Conservation (phyloP, 2,797 vertebrate species). For the Momotus momota region DNA sequence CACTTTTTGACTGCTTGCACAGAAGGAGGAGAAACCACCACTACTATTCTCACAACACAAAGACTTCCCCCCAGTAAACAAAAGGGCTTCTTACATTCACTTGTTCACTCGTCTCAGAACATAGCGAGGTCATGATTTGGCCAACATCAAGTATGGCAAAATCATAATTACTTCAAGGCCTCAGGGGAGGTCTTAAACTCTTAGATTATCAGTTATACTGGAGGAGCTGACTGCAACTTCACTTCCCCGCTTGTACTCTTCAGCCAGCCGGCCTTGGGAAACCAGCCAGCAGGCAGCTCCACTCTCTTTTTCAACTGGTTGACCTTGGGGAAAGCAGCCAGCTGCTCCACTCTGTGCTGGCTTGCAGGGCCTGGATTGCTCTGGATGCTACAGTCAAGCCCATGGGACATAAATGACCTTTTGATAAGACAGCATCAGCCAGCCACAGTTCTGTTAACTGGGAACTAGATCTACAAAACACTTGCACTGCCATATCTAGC, state of each 20-base stretch:
- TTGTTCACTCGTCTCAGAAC: not conserved
- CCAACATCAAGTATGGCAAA: slow-evolving; percentile 18
- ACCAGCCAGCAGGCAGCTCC: slow-evolving; percentile 52
- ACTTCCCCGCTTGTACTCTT: slow-evolving; percentile 25
- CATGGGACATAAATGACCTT: slow-evolving; percentile 54
- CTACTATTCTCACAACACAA: not conserved
- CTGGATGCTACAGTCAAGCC: slow-evolving; percentile 28
- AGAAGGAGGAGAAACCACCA: not conserved
- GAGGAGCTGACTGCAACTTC: slow-evolving; percentile 44
- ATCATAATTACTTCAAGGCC: slow-evolving; percentile 44
- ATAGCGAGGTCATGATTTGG: slow-evolving; percentile 21
- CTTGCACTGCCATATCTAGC: not conserved
- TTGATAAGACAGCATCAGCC: slow-evolving; percentile 48
- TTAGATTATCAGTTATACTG: slow-evolving; percentile 41
- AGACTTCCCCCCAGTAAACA: not conserved
- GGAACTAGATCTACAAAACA: slow-evolving; percentile 36
- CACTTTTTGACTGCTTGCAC: not conserved
- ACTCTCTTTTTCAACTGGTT: slow-evolving; percentile 58
- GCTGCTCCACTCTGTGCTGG: slow-evolving; percentile 25
- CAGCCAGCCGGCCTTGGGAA: slow-evolving; percentile 60
- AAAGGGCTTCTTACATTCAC: not conserved
- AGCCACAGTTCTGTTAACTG: slow-evolving; percentile 26
- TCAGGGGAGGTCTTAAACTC: slow-evolving; percentile 6
- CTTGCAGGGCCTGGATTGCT: slow-evolving; percentile 38
- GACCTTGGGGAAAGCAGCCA: slow-evolving; percentile 74